Evolutionary conservation across 2,113 vertebrate genomes (phyloP), one percentile per base, ranked within the genome.

Genomic region (Penelope pileata): DNA sequence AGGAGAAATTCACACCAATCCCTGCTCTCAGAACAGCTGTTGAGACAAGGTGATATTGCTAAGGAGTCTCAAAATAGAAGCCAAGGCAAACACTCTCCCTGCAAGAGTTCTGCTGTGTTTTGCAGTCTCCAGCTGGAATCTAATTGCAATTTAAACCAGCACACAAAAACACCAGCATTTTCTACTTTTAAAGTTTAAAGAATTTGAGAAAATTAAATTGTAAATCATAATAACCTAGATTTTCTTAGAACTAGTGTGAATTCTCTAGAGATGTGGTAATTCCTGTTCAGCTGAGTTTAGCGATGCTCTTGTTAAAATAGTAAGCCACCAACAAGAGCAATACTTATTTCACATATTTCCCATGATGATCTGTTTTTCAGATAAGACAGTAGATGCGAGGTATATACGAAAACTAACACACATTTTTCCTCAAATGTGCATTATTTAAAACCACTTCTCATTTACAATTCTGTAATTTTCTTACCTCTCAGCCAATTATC

Each of bases 91-190:
- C 91, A 95, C 43, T 96, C 85, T 94, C 96, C 78, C 96, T 87
- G 86, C 63, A 83, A 96, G 96, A n/a, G 68, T 97, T 96, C 94
- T 85, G 81, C 90, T 91, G 63, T 94, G 63, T 96, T 97, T 95
- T 96, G 93, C 81, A 73, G 91, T 83, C 93, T 97, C 97, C 97
- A 97, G 97, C 97, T 97, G 98, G 96, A 97, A 96, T 69, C 86
- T 97, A 97, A 98, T 97, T 97, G 96, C 96, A 94, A 94, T 96
- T 97, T 98, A 97, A 97, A 94, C 50, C 79, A 86, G 63, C 95
- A 79, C 80, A 96, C 59, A 92, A 95, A 79, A 74, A 14, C 32
- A 74, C 91, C 73, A 91, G 54, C 66, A 75, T 82, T 94, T 91
- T 59, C 56, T 54, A 87, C 69, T 94, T 88, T 68, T 81, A 72